A percentile compares a stretch with the other conserved stretches of the same genome.
Evolutionary conservation across 2,113 vertebrate species (phyloP).

Genomic region (Brachyhypopomus gauderio): DNA sequence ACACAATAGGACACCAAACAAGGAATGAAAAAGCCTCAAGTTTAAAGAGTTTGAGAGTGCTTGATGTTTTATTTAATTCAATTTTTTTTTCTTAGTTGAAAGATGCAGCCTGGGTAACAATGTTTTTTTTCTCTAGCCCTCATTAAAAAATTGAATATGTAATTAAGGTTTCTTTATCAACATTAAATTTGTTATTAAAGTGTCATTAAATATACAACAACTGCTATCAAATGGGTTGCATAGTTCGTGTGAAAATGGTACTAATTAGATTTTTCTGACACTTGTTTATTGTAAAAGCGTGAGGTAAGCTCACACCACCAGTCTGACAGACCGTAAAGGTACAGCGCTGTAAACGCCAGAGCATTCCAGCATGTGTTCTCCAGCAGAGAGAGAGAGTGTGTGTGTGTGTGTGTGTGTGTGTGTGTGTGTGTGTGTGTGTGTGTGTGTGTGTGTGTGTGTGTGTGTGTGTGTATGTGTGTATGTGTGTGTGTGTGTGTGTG

Average conservation of each 20-base stretch:
- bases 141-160: not conserved
- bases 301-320: not conserved
- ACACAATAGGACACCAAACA: not conserved
- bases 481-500: not conserved
- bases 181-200: not conserved
- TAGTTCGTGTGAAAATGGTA: constrained; percentile 18
- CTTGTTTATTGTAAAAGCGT: constrained; percentile 3
- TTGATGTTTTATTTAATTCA: constrained; percentile 5
- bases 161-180: not conserved
- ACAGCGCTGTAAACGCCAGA: constrained; percentile 21
- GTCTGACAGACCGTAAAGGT: constrained; percentile 60
- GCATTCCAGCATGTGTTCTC: not conserved
- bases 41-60: not conserved
- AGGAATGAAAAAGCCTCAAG: not conserved
- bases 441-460: not conserved
- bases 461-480: too few species aligned
- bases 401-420: too few species aligned
- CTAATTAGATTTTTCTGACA: constrained; percentile 44
- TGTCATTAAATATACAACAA: not conserved
- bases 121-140: not conserved
- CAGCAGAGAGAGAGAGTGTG: constrained; percentile 33
- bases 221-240: not conserved
- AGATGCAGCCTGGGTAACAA: not conserved
- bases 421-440: not conserved
- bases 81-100: not conserved